These are phyloP conservation scores for Megatriorchis doriae DNA, from an alignment of 2,113 vertebrate species.

Conservation along the genomic window DNA sequence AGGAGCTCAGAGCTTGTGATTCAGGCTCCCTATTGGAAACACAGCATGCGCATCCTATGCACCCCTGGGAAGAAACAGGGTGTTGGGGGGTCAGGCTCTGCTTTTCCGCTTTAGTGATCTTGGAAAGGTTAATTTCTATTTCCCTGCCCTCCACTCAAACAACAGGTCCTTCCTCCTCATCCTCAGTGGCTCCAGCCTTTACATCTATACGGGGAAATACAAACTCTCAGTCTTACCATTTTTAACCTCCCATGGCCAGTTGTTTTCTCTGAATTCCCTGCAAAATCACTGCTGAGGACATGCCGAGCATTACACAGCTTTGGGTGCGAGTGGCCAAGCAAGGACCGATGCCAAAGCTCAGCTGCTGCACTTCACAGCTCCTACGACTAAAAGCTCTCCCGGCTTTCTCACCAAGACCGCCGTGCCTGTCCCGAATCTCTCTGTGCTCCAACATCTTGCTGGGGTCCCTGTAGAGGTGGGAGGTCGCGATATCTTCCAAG, in stretches of 20 bases:
- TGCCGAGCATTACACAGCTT: neutral
- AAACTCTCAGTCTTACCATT: neutral
- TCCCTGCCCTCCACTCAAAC: neutral
- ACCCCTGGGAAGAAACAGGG: neutral
- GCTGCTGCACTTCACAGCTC: neutral
- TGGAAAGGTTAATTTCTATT: neutral
- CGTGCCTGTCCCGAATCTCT: constrained; percentile 88
- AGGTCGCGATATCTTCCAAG: constrained; percentile 90
- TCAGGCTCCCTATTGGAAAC: neutral
- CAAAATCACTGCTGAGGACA: neutral
- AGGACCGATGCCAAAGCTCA: neutral
- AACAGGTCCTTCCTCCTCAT: neutral
- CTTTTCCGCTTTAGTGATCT: neutral
- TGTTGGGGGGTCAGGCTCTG: neutral
- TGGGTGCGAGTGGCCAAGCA: rapidly evolving
- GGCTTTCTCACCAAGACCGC: constrained; percentile 77
- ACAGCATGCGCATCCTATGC: neutral
- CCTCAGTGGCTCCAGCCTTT: neutral
- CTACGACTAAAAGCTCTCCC: neutral
- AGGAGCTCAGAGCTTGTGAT: neutral
- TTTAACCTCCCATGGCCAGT: neutral
- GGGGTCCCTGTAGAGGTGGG: constrained; percentile 91
- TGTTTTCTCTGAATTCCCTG: neutral
- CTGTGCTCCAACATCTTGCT: constrained; percentile 88
- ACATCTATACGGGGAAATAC: neutral